Evolutionary conservation across 2,113 vertebrate species (phyloP).

Genomic region (Sylvia atricapilla): DNA sequence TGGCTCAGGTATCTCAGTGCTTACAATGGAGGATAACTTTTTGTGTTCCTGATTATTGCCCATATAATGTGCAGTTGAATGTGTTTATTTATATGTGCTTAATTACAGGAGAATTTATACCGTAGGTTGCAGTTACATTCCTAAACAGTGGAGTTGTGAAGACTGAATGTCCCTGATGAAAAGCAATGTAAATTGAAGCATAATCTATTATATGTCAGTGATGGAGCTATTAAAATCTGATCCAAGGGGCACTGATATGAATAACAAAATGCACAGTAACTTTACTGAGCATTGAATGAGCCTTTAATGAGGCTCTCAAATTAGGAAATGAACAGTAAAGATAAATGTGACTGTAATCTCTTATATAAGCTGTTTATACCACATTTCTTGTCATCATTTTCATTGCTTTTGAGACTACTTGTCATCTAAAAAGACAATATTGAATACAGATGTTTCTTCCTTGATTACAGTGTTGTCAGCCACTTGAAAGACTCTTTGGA

Average conservation of each 20-base stretch:
- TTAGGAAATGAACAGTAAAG: slow-evolving; percentile 22
- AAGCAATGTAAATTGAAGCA: not conserved
- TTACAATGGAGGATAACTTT: not conserved
- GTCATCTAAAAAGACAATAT: not conserved
- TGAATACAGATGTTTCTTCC: not conserved
- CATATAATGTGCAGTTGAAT: not conserved
- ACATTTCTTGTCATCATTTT: slow-evolving; percentile 52
- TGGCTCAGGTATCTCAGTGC: not conserved
- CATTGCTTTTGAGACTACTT: slow-evolving; percentile 36
- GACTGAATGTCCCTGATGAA: slow-evolving; percentile 12
- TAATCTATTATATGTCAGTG: not conserved
- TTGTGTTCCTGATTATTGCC: not conserved
- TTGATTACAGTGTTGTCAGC: slow-evolving; percentile 28
- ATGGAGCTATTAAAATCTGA: not conserved
- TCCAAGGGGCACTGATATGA: not conserved
- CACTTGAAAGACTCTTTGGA: slow-evolving; percentile 35
- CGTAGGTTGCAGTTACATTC: not conserved
- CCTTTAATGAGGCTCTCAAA: not conserved
- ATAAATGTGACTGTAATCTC: slow-evolving; percentile 45
- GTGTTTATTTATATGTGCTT: not conserved
- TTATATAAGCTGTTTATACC: slow-evolving; percentile 62
- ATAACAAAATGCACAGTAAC: not conserved
- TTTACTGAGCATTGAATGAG: not conserved
- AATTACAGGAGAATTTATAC: not conserved
- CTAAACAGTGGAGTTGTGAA: not conserved